phyloP scores from a whole-genome alignment of 2,888 invertebrate species.

The Molanna angustata region DNA sequence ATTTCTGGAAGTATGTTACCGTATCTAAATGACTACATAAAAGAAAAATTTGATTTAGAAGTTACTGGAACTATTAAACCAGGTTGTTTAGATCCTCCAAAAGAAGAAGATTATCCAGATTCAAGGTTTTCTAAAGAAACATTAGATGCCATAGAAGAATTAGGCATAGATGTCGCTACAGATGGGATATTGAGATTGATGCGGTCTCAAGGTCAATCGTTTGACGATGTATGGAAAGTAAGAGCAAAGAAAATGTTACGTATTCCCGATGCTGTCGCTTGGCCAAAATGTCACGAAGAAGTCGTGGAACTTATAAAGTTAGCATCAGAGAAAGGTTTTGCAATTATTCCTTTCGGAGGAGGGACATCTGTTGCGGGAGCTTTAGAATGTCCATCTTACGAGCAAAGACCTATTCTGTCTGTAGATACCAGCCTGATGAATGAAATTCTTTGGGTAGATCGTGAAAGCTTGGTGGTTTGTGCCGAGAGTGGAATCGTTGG shows the following conservation, averaged over 20 bases:
- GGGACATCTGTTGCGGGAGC: slow-evolving; percentile 92
- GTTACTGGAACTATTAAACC: background rate
- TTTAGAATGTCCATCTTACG: slow-evolving; percentile 76
- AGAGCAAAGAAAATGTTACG: slow-evolving; percentile 73
- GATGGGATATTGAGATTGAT: slow-evolving; percentile 74
- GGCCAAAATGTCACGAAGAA: slow-evolving; percentile 87
- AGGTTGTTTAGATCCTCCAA: background rate
- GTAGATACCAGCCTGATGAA: slow-evolving; percentile 97
- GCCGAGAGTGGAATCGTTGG: slow-evolving; percentile 88
- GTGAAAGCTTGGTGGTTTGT: slow-evolving; percentile 68
- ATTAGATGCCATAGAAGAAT: slow-evolving; percentile 48
- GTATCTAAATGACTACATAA: slow-evolving; percentile 77
- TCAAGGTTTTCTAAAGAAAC: slow-evolving; percentile 54
- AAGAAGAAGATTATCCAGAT: slow-evolving; percentile 38
- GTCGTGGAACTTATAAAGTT: slow-evolving; percentile 75
- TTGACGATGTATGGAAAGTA: slow-evolving; percentile 82
- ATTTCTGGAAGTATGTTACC: slow-evolving; percentile 73
- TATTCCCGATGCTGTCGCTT: slow-evolving; percentile 91
- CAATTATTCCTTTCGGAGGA: slow-evolving; percentile 91
- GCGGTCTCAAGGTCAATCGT: slow-evolving; percentile 88
- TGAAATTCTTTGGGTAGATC: slow-evolving; percentile 89
- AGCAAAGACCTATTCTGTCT: slow-evolving; percentile 78
- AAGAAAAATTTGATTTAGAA: slow-evolving; percentile 63
- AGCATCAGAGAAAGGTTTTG: slow-evolving; percentile 72
- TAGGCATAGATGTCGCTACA: slow-evolving; percentile 56